These are phyloP conservation scores for Oxyscelio sp. DNA, from an alignment of 2,888 invertebrate species.

Conservation along the genomic window DNA sequence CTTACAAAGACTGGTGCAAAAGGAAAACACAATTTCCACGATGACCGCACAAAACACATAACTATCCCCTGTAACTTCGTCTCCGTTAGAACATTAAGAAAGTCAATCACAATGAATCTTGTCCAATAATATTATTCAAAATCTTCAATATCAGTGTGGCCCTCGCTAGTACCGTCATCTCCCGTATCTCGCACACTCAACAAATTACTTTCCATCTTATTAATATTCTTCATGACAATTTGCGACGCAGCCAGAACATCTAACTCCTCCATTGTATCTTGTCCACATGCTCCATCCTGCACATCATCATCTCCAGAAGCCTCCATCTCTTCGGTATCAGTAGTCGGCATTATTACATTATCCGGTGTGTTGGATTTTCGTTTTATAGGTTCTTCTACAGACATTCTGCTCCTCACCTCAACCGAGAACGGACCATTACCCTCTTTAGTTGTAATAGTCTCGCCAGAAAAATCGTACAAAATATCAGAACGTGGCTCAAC, in stretches of 20 bases:
- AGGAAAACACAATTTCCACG: slow-evolving; percentile 46
- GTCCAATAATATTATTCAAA: slow-evolving; percentile 80
- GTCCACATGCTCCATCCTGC: slow-evolving; percentile 81
- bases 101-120: neutral
- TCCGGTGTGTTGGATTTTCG: slow-evolving; percentile 68
- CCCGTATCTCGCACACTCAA: slow-evolving; percentile 78
- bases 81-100: neutral
- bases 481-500: slow-evolving; percentile 82
- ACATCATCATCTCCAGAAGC: slow-evolving; percentile 85
- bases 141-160: slow-evolving; percentile 86
- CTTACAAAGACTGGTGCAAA: slow-evolving; percentile 70
- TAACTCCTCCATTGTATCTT: slow-evolving; percentile 79
- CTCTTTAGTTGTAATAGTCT: slow-evolving; percentile 86
- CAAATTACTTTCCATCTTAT: slow-evolving; percentile 81
- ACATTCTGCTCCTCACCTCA: slow-evolving; percentile 86
- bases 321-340: slow-evolving; percentile 87
- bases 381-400: slow-evolving; percentile 67
- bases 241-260: slow-evolving; percentile 84
- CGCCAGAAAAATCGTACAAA: slow-evolving; percentile 83
- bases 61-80: slow-evolving; percentile 3
- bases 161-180: slow-evolving; percentile 81
- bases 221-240: slow-evolving; percentile 84
- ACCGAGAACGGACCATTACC: slow-evolving; percentile 87
- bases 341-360: slow-evolving; percentile 80
- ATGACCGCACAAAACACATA: slow-evolving; percentile 29